phyloP scores from a whole-genome alignment of 2,113 vertebrate species.

The Clinocottus analis region DNA sequence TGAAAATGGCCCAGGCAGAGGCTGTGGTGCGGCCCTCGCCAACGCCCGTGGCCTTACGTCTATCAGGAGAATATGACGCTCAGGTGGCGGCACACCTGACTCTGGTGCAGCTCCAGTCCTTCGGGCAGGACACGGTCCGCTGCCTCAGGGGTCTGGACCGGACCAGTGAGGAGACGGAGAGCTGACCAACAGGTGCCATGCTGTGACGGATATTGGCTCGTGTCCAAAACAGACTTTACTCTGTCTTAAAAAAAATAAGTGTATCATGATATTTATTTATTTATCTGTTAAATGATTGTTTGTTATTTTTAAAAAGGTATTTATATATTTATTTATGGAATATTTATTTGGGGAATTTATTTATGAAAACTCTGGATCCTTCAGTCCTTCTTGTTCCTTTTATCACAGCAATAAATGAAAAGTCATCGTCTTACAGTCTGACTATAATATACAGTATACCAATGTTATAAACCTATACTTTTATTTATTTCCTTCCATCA shows the following conservation, averaged over 20 bases:
- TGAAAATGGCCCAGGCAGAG: conserved; percentile 40
- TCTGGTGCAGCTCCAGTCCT: conserved; percentile 75
- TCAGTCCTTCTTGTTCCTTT: neutral
- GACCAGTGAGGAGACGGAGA: conserved; percentile 26
- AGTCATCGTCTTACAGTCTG: neutral
- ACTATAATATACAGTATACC: neutral
- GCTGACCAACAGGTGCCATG: neutral
- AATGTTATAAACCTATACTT: neutral
- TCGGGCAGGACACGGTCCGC: conserved; percentile 60
- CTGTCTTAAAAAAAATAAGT: no score
- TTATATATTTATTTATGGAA: conserved; percentile 65
- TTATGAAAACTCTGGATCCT: conserved; percentile 8
- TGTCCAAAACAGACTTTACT: neutral
- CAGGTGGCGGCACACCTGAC: conserved; percentile 78
- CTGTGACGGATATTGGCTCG: neutral
- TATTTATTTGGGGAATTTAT: conserved; percentile 59
- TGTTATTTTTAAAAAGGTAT: conserved; percentile 42
- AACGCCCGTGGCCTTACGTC: neutral
- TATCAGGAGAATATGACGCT: conserved; percentile 59
- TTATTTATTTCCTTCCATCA: neutral
- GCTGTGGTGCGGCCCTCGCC: neutral
- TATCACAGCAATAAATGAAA: neutral
- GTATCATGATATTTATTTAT: conserved; percentile 43
- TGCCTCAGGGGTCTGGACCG: conserved; percentile 59
- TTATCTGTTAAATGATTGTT: conserved; percentile 35